Evolutionary conservation across 2,797 vertebrate genomes (phyloP).

Genomic region (Anguilla megastoma): DNA sequence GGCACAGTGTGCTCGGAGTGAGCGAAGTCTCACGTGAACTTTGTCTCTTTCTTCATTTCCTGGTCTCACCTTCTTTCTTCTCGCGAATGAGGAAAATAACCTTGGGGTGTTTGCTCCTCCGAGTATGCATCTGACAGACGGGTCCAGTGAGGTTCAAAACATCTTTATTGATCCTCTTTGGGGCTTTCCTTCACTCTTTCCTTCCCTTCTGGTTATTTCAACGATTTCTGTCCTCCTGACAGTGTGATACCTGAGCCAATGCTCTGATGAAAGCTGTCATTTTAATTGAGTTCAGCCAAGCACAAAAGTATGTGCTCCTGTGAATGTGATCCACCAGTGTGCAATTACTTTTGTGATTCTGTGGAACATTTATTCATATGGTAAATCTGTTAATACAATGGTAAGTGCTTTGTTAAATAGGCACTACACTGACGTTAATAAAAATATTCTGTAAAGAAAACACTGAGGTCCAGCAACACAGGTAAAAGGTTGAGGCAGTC

Average conservation of each 20-base stretch:
- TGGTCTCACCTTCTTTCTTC: neutral
- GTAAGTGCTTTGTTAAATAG: neutral
- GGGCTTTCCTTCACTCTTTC: neutral
- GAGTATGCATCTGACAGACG: neutral
- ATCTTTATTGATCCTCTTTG: conserved; percentile 8
- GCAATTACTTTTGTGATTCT: neutral
- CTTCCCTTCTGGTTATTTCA: neutral
- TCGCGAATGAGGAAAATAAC: neutral
- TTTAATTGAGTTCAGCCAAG: neutral
- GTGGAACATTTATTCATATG: neutral
- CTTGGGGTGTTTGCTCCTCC: neutral
- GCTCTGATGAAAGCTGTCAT: neutral
- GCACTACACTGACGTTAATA: neutral
- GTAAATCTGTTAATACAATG: neutral
- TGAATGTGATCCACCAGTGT: neutral
- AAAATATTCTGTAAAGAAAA: neutral
- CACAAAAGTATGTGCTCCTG: neutral
- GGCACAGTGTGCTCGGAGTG: neutral
- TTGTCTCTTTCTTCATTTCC: neutral
- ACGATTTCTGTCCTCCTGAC: neutral
- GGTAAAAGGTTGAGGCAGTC: neutral
- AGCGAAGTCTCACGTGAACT: neutral
- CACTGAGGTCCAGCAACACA: neutral
- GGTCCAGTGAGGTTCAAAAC: conserved; percentile 1
- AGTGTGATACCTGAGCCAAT: neutral